Conservation (phyloP, 2,888 invertebrate genomes). For the Lypha dubia region DNA sequence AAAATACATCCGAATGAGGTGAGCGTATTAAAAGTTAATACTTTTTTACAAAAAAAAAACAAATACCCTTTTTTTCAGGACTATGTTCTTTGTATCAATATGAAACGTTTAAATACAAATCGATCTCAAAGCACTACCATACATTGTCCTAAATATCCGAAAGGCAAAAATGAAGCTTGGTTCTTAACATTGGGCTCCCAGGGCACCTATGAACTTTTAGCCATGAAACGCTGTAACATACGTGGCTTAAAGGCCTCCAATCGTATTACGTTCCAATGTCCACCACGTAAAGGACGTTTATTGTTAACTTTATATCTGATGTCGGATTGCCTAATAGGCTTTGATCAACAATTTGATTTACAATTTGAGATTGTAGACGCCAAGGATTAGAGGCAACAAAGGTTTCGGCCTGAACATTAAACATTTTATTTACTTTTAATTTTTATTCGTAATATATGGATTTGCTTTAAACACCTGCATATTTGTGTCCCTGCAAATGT, state of each 20-base stretch:
- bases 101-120: slow-evolving; percentile 84
- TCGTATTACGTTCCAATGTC: slow-evolving; percentile 87
- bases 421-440: neutral
- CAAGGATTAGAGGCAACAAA: slow-evolving; percentile 39
- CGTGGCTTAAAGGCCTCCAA: slow-evolving; percentile 84
- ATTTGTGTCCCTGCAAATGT: neutral
- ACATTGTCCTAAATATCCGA: slow-evolving; percentile 93
- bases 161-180: slow-evolving; percentile 98
- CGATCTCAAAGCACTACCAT: slow-evolving; percentile 85
- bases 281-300: slow-evolving; percentile 88
- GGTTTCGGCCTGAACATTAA: neutral
- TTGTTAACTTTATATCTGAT: slow-evolving; percentile 92
- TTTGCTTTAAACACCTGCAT: neutral
- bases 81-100: slow-evolving; percentile 87
- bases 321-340: slow-evolving; percentile 96
- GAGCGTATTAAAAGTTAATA: slow-evolving; percentile 36
- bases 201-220: slow-evolving; percentile 89
- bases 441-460: neutral
- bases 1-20: slow-evolving; percentile 87
- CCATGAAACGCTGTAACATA: slow-evolving; percentile 90
- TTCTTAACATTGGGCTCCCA: slow-evolving; percentile 92
- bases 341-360: slow-evolving; percentile 93
- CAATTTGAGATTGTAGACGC: slow-evolving; percentile 84
- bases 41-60: neutral
- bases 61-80: slow-evolving; percentile 83